Percentiles rank a stretch among this genome's conserved stretches.
Conservation (phyloP, 1,140 invertebrate species). For the Drosophila takahashii region DNA sequence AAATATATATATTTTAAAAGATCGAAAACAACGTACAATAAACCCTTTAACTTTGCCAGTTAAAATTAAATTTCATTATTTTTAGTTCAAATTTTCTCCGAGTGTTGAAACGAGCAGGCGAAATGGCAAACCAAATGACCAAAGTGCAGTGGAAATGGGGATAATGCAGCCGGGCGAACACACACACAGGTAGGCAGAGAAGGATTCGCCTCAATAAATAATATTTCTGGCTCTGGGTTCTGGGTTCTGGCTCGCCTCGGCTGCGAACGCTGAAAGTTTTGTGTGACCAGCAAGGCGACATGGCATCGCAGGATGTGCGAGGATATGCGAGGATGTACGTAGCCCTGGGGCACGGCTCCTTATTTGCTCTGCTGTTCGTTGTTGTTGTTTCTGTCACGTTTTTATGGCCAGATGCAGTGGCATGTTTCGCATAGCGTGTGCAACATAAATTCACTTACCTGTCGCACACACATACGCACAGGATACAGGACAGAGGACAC, state of each 20-base stretch:
- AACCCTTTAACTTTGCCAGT: no score
- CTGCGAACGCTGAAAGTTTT: slow-evolving; percentile 32
- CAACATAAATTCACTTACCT: slow-evolving; percentile 79
- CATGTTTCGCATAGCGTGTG: slow-evolving; percentile 77
- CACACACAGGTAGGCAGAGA: slow-evolving; percentile 35
- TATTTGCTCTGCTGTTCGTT: slow-evolving; percentile 21
- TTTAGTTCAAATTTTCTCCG: not conserved
- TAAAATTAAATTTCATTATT: no score
- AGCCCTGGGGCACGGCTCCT: slow-evolving; percentile 27
- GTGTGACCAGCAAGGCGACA: slow-evolving; percentile 51
- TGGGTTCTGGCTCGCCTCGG: slow-evolving; percentile 32
- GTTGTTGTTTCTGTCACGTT: slow-evolving; percentile 33
- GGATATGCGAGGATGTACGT: slow-evolving; percentile 14
- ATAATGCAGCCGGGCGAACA: slow-evolving; percentile 34
- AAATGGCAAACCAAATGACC: slow-evolving; percentile 59
- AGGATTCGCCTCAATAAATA: slow-evolving; percentile 59
- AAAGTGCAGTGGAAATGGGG: slow-evolving; percentile 53
- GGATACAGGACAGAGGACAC: not conserved
- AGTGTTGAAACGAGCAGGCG: slow-evolving; percentile 2
- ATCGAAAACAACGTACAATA: no score
- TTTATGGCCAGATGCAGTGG: slow-evolving; percentile 77
- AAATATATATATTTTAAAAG: no score
- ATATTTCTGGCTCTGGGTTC: slow-evolving; percentile 66
- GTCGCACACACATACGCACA: slow-evolving; percentile 52
- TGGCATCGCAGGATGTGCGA: slow-evolving; percentile 26